Percentiles rank a stretch among this genome's conserved stretches.
These are phyloP conservation scores for Opisthocomus hoazin DNA, from an alignment of 2,113 vertebrate species.

Conservation along the genomic window DNA sequence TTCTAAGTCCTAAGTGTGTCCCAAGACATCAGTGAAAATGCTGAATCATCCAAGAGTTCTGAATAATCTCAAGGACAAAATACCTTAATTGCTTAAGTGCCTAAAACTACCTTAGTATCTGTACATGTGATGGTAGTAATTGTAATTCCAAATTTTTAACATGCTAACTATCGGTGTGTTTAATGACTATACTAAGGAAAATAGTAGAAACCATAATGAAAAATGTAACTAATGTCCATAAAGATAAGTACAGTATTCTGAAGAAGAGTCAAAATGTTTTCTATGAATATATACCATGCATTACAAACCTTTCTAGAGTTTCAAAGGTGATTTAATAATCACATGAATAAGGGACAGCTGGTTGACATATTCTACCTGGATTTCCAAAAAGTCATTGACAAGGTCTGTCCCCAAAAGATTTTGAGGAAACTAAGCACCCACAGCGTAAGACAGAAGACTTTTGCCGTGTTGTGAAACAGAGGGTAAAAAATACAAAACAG, in stretches of 20 bases:
- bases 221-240: background rate
- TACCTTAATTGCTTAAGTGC: background rate
- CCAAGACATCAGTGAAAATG: background rate
- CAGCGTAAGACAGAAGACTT: background rate
- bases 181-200: background rate
- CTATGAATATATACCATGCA: background rate
- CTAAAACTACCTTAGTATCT: background rate
- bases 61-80: conserved; percentile 26
- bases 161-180: background rate
- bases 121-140: background rate
- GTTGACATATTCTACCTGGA: background rate
- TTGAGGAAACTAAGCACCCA: conserved; percentile 17
- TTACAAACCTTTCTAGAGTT: conserved; percentile 43
- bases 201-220: background rate
- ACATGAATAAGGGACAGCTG: background rate
- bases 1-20: background rate
- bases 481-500: background rate
- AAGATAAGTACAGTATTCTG: background rate
- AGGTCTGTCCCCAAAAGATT: background rate
- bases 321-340: background rate
- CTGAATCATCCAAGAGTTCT: conserved; percentile 13
- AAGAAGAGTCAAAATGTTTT: conserved; percentile 2
- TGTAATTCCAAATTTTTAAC: background rate
- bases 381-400: conserved; percentile 28
- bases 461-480: background rate